Evolutionary conservation across 2,888 invertebrate genomes (phyloP).

Genomic region (Drosophila neotestacea): DNA sequence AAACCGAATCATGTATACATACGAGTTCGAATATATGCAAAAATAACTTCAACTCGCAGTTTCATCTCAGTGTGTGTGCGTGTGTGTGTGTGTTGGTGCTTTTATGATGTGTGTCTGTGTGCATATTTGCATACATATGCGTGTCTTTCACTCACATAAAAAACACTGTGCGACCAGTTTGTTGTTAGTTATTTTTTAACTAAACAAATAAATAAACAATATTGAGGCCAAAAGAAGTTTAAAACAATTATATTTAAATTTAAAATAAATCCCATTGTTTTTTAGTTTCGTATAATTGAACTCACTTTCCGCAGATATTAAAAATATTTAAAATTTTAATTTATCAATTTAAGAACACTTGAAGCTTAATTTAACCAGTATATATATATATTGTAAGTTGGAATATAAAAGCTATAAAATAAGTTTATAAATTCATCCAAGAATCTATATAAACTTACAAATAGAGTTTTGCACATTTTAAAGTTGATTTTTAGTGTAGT

Average conservation of each 20-base stretch:
- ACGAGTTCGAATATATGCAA: conserved; percentile 53
- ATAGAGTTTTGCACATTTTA: too few species aligned
- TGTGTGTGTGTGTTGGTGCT: conserved; percentile 21
- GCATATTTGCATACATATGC: conserved; percentile 54
- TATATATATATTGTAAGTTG: too few species aligned
- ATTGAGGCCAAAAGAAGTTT: neutral
- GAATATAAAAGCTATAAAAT: too few species aligned
- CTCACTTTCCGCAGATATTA: too few species aligned
- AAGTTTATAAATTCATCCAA: too few species aligned
- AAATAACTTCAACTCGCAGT: conserved; percentile 68
- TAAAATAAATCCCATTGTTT: neutral
- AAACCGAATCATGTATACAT: conserved; percentile 72
- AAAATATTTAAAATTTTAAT: too few species aligned
- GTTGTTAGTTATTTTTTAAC: neutral
- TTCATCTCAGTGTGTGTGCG: conserved; percentile 18
- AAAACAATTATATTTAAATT: neutral
- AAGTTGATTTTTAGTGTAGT: too few species aligned
- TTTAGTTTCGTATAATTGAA: too few species aligned
- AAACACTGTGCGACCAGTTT: conserved; percentile 56
- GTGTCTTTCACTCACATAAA: conserved; percentile 38
- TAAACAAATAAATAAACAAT: neutral
- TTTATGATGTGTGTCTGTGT: conserved; percentile 9
- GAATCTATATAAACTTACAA: too few species aligned
- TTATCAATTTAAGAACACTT: too few species aligned
- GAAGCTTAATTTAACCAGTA: too few species aligned